Evolutionary conservation across 1,140 invertebrate species (phyloP), one percentile per base, ranked within the genome.

Genomic region (Chironomus striatipennis): DNA sequence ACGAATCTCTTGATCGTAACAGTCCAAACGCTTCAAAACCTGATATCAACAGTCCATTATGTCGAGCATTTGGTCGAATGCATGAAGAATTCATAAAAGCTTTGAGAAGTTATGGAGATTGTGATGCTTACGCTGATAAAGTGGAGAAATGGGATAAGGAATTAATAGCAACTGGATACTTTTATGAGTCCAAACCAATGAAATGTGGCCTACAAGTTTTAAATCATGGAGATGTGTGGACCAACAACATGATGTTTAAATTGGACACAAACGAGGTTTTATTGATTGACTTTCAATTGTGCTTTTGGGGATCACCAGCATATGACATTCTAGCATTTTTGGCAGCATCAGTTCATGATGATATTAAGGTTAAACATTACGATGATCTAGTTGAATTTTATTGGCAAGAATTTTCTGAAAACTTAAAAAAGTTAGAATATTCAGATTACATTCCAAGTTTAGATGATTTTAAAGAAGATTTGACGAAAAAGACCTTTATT

Each of bases 161-260:
- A 0, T 64, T 77, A 0, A 10, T 79, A 4, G 79, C 83, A 9
- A n/a, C 78, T 0, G 77, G 79, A 65, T 81, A 78, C 9, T 21
- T 77, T 5, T 20, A 79, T 10, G 17, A 9, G 3, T 12, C 75
- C 7, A 73, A 73, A 0, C 47, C 72, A 3, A 74, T 77, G 0
- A 77, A 83, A 15, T 74, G 84, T 10, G 82, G 84, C 43, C 85
- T 87, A 74, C 80, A 82, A 57, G 85, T 87, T 6, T 79, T 88
- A 24, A 85, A 83, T 77, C 87, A 88, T 64, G 87, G 87, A 17
- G 87, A 88, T 76, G 80, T 79, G 15, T 88, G 86, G 86, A 81
- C 86, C 1, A 89, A 89, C 76, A 90, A 90, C 76, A 87, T 90
- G 80, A 79, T 90, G 77, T 90, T 89, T 77, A 83, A 83, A 57